Base-by-base conservation (phyloP, 2,113 vertebrate species). In the Rutilus rutilus region DNA sequence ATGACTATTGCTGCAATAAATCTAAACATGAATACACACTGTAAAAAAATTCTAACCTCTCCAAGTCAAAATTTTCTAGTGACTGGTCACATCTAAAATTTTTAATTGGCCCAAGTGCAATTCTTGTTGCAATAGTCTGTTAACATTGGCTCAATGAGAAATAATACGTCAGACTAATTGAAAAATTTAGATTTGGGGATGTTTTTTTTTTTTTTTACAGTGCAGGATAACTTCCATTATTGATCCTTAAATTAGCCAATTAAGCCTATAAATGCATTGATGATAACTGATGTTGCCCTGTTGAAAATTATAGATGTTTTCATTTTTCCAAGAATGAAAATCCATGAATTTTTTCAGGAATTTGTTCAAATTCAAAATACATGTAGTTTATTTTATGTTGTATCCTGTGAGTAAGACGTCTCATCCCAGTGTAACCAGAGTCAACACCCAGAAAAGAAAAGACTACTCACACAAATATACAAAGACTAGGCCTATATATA, bases 341-440 rank as follows among this genome's bases (percentile, higher is more conserved):
- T 42, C 39, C 8, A 42, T 42, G 7, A 42, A 9, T 42, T 42
- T 42, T 9, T 42, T 1, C 42, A 42, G 9, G 42, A 42, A 42
- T 39, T 42, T 71, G 19, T 65, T 84, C 73, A 73, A 71, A 71
- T 79, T 78, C 47, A 83, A 71, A 78, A 84, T 84, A 62, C 59
- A 25, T 74, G 33, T 54, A 42, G 57, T 11, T 33, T 50, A 57
- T 1, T 57, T 57, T 23, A 45, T 47, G 6, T 69, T 73, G 64
- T 64, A 27, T 73, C 62, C 52, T 64, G 52, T 82, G 84, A 85
- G 50, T 88, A 64, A 86, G 52, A 23, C 39, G 17, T 78, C 73
- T 78, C 73, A 11, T 9, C 52, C 76, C 10, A 14, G 19, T 52
- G 21, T 57, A 45, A 64, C 36, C 33, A 15, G 21, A 15, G 78